A percentile compares a stretch with the other conserved stretches of the same genome.
phyloP scores from a whole-genome alignment of 2,888 invertebrate species.

The Deilephila elpenor region DNA sequence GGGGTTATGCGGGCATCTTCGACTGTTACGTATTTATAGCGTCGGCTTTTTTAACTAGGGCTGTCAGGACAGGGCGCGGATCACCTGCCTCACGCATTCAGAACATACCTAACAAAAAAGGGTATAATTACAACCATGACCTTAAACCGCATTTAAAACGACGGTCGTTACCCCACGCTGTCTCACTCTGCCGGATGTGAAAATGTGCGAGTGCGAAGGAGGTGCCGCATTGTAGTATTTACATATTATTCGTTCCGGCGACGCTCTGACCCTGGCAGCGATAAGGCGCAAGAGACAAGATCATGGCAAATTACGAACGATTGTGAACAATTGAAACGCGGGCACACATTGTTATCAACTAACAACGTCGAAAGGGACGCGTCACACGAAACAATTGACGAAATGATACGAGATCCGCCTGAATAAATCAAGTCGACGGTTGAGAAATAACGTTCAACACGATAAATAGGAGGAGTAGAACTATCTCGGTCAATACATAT shows the following conservation, averaged over 20 bases:
- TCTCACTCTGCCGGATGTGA: constrained; percentile 49
- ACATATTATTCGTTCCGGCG: constrained; percentile 42
- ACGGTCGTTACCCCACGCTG: constrained; percentile 58
- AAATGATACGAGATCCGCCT: constrained; percentile 5
- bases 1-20: neutral
- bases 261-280: constrained; percentile 56
- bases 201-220: constrained; percentile 45
- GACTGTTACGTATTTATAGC: neutral
- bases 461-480: neutral
- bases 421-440: constrained; percentile 5
- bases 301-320: constrained; percentile 56
- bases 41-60: neutral
- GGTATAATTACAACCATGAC: constrained; percentile 45
- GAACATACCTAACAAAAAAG: constrained; percentile 29
- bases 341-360: constrained; percentile 24
- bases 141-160: constrained; percentile 50
- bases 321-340: constrained; percentile 53
- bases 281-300: constrained; percentile 48
- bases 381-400: constrained; percentile 40
- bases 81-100: constrained; percentile 18
- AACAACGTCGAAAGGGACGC: constrained; percentile 29
- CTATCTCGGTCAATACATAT: neutral
- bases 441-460: constrained; percentile 4
- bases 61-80: neutral
- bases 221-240: constrained; percentile 32